Base-by-base conservation (phyloP, 1,140 invertebrate genomes). In the Wiebesia pumilae region DNA sequence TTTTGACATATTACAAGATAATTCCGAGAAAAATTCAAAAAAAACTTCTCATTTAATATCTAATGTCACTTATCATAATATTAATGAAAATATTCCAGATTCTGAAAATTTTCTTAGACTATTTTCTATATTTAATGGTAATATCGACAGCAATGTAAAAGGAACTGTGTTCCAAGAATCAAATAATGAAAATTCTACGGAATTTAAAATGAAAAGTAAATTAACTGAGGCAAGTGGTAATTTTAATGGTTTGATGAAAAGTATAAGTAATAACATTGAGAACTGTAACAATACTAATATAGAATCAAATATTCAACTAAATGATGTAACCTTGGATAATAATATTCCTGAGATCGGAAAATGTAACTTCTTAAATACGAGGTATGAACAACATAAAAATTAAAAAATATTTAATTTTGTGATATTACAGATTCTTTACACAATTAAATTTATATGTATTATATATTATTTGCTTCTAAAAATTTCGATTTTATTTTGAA, bases 11-110 rank as follows among this genome's bases (percentile, higher is more conserved):
- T 47, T 47, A 47, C 10, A 33, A 69, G 71, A 40, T 40, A 3
- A 16, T 7, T 33, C 0, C 0, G 77, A 71, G 27, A 47, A 85
- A 4, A 67, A 43, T 38, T 78, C 77, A 4, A 35, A 80, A 54
- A 73, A 80, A 38, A 85, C 84, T 19, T 85, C 47, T 33, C 58
- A 81, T 71, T 47, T 73, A 35, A 73, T 84, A 62, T 62, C 82
- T 1, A 51, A 62, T 21, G 33, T 84, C 16, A 35, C 69, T 27
- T 77, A 47, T 14, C 12, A 43, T 62, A 71, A 40, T n/a, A n/a
- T 24, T 16, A 71, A 35, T 27, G 62, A 81, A n/a, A 62, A 62
- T 16, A 27, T 62, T 27, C 7, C 4, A 19, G 43, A 27, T 33
- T 16, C n/a, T n/a, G 19, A 83, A 3, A 35, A 73, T 71, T 77